Percentiles rank a stretch among this genome's conserved stretches.
These are phyloP conservation scores for Erpobdella octoculata DNA, from an alignment of 2,888 invertebrate genomes.

Conservation along the genomic window DNA sequence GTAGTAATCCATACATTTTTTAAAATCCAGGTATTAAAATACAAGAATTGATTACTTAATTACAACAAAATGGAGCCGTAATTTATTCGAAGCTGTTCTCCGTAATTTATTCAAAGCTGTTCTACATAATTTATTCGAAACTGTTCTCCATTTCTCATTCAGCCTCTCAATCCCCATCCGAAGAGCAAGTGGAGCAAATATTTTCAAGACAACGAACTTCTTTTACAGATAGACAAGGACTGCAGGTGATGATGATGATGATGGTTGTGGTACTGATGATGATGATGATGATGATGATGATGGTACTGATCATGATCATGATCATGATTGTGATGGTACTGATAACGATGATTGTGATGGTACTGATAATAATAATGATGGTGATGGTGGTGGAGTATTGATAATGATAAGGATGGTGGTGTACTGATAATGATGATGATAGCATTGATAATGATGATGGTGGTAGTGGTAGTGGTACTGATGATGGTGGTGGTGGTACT, in stretches of 20 bases:
- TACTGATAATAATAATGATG: neutral
- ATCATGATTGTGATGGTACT: neutral
- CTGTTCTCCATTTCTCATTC: too few species aligned
- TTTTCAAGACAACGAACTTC: constrained; percentile 93
- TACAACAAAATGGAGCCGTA: too few species aligned
- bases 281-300: neutral
- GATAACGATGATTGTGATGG: neutral
- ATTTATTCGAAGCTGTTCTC: too few species aligned
- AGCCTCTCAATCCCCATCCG: constrained; percentile 89
- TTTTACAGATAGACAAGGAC: constrained; percentile 94
- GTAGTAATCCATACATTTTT: too few species aligned
- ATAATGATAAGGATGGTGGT: neutral
- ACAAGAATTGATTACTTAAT: too few species aligned
- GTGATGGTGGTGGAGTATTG: neutral
- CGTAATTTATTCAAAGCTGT: too few species aligned
- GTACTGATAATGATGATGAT: neutral
- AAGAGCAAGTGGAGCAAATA: constrained; percentile 90
- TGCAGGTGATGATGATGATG: constrained; percentile 60
- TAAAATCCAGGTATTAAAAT: too few species aligned
- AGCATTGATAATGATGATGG: neutral
- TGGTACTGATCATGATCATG: neutral
- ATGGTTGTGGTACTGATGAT: neutral
- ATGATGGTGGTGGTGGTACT: neutral
- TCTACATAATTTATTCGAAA: too few species aligned
- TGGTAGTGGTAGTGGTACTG: neutral